Conservation (phyloP, 2,113 vertebrate genomes). For the Egretta garzetta region DNA sequence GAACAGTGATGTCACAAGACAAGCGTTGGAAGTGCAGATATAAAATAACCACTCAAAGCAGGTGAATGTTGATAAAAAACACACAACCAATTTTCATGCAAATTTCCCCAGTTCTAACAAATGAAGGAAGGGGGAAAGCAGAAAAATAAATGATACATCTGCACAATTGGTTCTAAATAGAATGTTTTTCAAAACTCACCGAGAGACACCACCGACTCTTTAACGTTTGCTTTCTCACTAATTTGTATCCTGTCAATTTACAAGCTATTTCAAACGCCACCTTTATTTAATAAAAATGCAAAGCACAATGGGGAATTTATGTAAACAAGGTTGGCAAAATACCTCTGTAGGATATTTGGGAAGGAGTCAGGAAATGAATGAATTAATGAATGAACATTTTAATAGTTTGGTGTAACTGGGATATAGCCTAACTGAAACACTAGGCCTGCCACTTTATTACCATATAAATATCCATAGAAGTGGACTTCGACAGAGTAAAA, state of each 20-base stretch:
- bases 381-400: not conserved
- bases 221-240: conserved; percentile 29
- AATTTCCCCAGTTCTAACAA: conserved; percentile 28
- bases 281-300: conserved; percentile 61
- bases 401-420: not conserved
- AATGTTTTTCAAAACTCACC: conserved; percentile 49
- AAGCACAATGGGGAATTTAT: conserved; percentile 53
- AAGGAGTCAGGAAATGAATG: conserved; percentile 23
- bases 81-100: conserved; percentile 26
- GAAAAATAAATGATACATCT: conserved; percentile 31
- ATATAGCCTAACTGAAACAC: not conserved
- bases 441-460: not conserved
- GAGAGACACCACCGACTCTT: conserved; percentile 22
- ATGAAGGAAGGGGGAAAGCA: not conserved
- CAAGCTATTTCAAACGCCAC: conserved; percentile 48
- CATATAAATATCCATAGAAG: not conserved
- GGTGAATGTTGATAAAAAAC: not conserved
- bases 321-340: conserved; percentile 48
- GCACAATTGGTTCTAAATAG: conserved; percentile 23
- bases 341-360: conserved; percentile 21
- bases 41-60: conserved; percentile 3
- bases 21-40: not conserved
- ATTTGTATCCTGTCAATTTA: conserved; percentile 61
- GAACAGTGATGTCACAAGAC: not conserved
- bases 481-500: not conserved